Base-by-base conservation (phyloP, 2,888 invertebrate genomes). In the Dicranocentrus wangi region DNA sequence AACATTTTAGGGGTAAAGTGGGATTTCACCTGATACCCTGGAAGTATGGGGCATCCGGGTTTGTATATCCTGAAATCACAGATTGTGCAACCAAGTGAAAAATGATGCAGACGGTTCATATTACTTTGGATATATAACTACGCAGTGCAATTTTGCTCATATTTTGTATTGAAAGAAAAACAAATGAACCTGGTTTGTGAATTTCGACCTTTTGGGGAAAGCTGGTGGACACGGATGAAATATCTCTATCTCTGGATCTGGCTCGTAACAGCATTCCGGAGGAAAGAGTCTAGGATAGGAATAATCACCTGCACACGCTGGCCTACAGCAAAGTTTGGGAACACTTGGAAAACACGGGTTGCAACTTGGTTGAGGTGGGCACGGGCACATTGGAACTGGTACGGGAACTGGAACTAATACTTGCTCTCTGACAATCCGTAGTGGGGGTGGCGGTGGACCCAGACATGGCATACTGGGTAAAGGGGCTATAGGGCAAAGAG, bases 41-140 rank as follows among this genome's bases (percentile, higher is more conserved):
- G 85, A 8, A 83, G 43, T 53, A 85, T 65, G 25, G 83, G 73
- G 53, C 72, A 73, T 19, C 82, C 83, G 13, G 81, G 80, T 21
- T 70, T 60, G 75, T 65, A 83, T 17, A 85, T 77, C 69, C 84
- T 85, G 58, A 21, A 63, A 28, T 21, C 10, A 32, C 32, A 32
- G 10, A 51, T 71, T 5, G 7, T 2, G 19, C 7, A 61, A 32
- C 32, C 32, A 32, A 32, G 10, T 32, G 32, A 32, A 32, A 7
- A 7, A 32, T 32, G 32, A 10, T 32, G 32, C 3, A 32, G 10
- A n/a, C n/a, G n/a, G n/a, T n/a, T n/a, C n/a, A n/a, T n/a, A n/a
- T n/a, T n/a, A n/a, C n/a, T n/a, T n/a, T n/a, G 32, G 3, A 32
- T 51, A 15, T 8, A 17, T n/a, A 15, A 3, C n/a, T 19, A 51